These are phyloP conservation scores for Orchesella flavescens DNA, from an alignment of 2,888 invertebrate species.

Conservation along the genomic window DNA sequence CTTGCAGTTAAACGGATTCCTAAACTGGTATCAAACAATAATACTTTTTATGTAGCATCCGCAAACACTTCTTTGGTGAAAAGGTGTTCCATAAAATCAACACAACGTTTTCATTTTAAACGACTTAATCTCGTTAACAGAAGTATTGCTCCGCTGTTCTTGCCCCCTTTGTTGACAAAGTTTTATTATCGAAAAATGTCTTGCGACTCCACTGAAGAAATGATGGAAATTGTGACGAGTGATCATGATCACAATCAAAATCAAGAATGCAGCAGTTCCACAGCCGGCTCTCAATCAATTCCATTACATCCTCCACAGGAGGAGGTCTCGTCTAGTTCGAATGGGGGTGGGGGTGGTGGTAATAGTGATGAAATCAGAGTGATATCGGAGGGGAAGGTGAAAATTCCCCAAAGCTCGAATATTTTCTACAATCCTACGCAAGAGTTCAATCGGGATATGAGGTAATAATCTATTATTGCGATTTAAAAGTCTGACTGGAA, in stretches of 20 bases:
- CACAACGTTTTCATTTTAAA: no score
- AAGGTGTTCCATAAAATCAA: no score
- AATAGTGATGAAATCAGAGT: slow-evolving; percentile 27
- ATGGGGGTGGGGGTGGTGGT: neutral
- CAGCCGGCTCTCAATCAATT: no score
- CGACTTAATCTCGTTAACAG: no score
- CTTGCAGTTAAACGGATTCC: no score
- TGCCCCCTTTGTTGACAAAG: no score
- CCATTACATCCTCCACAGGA: neutral
- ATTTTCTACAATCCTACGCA: slow-evolving; percentile 98
- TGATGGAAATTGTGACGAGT: neutral
- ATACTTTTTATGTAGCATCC: no score
- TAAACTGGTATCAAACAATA: no score
- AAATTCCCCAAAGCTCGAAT: slow-evolving; percentile 58
- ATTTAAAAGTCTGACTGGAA: no score
- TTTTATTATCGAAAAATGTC: no score
- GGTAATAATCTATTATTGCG: slow-evolving; percentile 75
- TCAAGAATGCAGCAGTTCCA: neutral
- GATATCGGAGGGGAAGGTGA: slow-evolving; percentile 68
- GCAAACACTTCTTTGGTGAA: no score
- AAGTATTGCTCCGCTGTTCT: no score
- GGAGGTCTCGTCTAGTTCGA: neutral
- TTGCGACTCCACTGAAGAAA: neutral
- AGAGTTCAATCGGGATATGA: slow-evolving; percentile 97
- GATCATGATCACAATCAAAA: neutral